phyloP scores from a whole-genome alignment of 2,113 vertebrate genomes.

The Ammospiza caudacuta region DNA sequence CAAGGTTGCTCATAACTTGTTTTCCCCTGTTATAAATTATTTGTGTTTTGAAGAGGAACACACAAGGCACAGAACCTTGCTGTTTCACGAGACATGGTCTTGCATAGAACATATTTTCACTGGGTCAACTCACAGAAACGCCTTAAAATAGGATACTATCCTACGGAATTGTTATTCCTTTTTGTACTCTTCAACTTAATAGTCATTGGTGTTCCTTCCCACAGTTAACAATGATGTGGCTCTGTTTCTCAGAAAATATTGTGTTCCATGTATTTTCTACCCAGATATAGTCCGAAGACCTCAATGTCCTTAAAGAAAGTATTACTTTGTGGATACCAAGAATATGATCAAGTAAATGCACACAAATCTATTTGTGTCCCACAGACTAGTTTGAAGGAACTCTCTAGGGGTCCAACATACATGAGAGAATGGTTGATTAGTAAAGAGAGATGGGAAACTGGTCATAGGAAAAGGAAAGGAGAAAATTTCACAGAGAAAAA shows the following conservation, averaged over 20 bases:
- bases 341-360: neutral
- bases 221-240: rapidly evolving
- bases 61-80: neutral
- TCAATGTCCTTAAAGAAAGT: neutral
- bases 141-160: neutral
- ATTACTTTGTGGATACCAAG: neutral
- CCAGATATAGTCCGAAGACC: neutral
- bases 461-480: neutral
- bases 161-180: neutral
- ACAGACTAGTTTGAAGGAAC: neutral
- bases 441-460: neutral
- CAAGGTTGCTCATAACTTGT: neutral
- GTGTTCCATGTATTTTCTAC: neutral
- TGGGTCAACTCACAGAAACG: neutral
- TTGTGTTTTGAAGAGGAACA: neutral
- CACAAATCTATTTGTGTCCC: neutral
- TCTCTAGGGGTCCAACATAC: neutral
- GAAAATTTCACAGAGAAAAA: neutral
- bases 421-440: neutral
- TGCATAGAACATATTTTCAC: neutral
- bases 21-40: neutral
- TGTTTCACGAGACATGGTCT: neutral
- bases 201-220: neutral
- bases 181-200: rapidly evolving
- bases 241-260: neutral